These are phyloP conservation scores for Brassicogethes aeneus DNA, from an alignment of 2,888 invertebrate species.

Conservation along the genomic window DNA sequence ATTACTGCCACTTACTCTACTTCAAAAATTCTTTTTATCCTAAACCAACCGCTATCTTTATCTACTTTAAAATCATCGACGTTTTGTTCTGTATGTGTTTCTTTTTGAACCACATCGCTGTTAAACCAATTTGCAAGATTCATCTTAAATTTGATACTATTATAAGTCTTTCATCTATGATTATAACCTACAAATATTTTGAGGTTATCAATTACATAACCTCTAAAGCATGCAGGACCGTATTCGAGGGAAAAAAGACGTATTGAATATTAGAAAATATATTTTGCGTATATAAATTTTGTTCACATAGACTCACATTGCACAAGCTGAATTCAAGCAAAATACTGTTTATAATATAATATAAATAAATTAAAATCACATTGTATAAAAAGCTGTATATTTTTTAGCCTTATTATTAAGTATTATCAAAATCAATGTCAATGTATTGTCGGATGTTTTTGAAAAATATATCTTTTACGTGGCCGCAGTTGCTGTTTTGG, in stretches of 20 bases:
- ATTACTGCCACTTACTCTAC: conserved; percentile 37
- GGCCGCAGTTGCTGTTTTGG: conserved; percentile 55
- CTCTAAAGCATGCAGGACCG: no score
- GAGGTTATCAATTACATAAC: no score
- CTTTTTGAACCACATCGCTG: conserved; percentile 1
- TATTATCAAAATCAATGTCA: conserved; percentile 31
- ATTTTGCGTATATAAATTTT: no score
- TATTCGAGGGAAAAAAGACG: no score
- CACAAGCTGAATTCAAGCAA: no score
- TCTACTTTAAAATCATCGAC: conserved; percentile 12
- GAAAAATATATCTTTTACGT: conserved; percentile 48
- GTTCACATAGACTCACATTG: no score
- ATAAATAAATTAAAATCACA: no score
- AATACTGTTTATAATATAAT: no score
- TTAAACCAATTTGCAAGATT: background rate
- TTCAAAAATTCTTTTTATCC: conserved; percentile 44
- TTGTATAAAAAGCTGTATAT: no score
- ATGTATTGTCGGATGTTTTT: conserved; percentile 39
- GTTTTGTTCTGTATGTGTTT: conserved; percentile 5
- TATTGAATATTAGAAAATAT: no score
- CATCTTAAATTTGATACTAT: background rate
- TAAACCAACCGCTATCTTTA: conserved; percentile 42
- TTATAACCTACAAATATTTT: background rate
- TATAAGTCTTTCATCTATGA: background rate
- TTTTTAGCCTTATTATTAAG: no score